Conservation (phyloP, 2,888 invertebrate species). For the Drosophila flavopinicola region DNA sequence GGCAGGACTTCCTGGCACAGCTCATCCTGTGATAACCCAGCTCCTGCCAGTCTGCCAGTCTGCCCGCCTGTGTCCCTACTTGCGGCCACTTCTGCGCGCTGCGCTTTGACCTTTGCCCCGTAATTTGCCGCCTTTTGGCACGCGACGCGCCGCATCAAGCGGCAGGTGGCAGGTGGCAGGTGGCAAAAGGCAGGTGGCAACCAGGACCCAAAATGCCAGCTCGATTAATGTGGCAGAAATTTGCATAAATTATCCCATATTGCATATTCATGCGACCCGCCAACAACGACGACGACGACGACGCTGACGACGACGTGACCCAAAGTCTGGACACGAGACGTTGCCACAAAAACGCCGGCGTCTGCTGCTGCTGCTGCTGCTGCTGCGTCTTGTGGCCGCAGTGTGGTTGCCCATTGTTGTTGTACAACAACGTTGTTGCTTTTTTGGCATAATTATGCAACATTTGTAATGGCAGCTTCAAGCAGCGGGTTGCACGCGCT, state of each 20-base stretch:
- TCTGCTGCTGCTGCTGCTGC: constrained; percentile 11
- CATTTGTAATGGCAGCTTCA: constrained; percentile 44
- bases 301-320: constrained; percentile 59
- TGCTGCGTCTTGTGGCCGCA: constrained; percentile 82
- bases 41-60: neutral
- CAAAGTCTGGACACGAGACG: constrained; percentile 47
- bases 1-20: constrained; percentile 1
- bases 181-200: constrained; percentile 1
- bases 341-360: constrained; percentile 22
- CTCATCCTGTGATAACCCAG: neutral
- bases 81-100: constrained; percentile 46
- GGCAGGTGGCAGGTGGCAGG: constrained; percentile 9
- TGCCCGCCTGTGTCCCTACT: constrained; percentile 55
- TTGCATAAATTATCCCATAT: constrained; percentile 85
- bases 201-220: constrained; percentile 47
- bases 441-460: constrained; percentile 80
- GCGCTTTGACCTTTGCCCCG: constrained; percentile 63
- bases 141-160: constrained; percentile 35
- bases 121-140: constrained; percentile 69
- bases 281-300: neutral
- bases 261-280: constrained; percentile 83
- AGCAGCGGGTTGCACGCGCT: constrained; percentile 6
- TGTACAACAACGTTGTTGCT: constrained; percentile 2
- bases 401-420: constrained; percentile 60
- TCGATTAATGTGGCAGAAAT: constrained; percentile 83